A percentile compares a stretch with the other conserved stretches of the same genome.
phyloP scores from a whole-genome alignment of 37 sponge, comb jelly and placozoan species.

The Lycopodina hypogea region DNA sequence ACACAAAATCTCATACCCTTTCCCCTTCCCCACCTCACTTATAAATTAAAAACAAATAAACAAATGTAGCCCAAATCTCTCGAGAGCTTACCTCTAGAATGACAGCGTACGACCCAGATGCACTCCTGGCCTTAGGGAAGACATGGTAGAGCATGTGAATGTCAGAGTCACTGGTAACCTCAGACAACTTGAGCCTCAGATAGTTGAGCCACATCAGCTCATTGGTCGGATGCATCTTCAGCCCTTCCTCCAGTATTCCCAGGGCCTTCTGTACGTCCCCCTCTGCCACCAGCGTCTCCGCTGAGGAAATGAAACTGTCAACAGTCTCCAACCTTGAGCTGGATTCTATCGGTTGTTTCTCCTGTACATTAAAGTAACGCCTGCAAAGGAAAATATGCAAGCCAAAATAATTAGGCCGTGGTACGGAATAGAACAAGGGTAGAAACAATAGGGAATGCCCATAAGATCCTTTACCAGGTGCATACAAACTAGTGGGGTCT shows the following conservation, averaged over 20 bases:
- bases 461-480: too few species aligned
- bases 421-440: too few species aligned
- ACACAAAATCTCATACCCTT: too few species aligned
- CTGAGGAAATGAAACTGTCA: not conserved
- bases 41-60: too few species aligned
- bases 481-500: too few species aligned
- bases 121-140: not conserved
- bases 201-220: not conserved
- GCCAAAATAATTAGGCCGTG: not conserved
- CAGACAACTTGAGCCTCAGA: not conserved
- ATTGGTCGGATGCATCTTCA: not conserved
- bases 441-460: not conserved
- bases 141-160: not conserved
- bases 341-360: too few species aligned
- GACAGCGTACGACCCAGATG: not conserved
- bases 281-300: not conserved
- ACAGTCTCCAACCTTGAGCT: not conserved
- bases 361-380: not conserved
- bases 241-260: not conserved
- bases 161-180: not conserved
- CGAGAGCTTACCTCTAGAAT: slow-evolving; percentile 14
- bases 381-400: not conserved
- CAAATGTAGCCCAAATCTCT: too few species aligned
- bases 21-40: too few species aligned
- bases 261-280: not conserved